phyloP scores from a whole-genome alignment of 2,888 invertebrate species.

The Catocala nupta region DNA sequence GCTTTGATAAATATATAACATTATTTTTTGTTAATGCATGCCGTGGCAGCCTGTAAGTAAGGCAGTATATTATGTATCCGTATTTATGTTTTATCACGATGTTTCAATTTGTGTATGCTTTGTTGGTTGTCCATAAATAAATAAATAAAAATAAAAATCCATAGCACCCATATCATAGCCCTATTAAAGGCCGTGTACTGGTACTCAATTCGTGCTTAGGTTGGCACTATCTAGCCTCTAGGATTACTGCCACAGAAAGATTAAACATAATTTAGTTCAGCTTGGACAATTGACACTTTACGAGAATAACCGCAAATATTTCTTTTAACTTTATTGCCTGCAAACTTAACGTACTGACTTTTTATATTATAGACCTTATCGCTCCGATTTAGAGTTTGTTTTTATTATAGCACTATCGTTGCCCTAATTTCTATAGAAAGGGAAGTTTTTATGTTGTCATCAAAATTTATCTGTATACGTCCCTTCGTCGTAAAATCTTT shows the following conservation, averaged over 20 bases:
- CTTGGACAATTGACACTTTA: slow-evolving; percentile 5
- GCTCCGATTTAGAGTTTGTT: slow-evolving; percentile 15
- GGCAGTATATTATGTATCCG: no score
- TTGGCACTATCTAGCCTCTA: background rate
- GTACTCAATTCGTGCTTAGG: slow-evolving; percentile 1
- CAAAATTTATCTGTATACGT: slow-evolving; percentile 44
- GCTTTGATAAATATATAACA: no score
- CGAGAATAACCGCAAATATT: slow-evolving; percentile 23
- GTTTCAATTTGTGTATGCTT: no score
- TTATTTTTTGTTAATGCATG: no score
- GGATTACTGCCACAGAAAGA: slow-evolving; percentile 6
- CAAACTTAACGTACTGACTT: background rate
- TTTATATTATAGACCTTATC: slow-evolving; percentile 16
- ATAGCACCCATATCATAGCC: background rate
- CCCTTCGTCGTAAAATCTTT: slow-evolving; percentile 65
- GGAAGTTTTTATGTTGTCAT: slow-evolving; percentile 41
- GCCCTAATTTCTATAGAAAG: slow-evolving; percentile 47
- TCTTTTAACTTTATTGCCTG: slow-evolving; percentile 10
- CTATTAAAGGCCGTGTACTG: background rate
- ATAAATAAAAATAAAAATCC: no score
- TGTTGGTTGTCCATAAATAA: no score
- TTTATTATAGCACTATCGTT: slow-evolving; percentile 19
- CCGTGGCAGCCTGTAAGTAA: no score
- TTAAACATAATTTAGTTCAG: slow-evolving; percentile 9
- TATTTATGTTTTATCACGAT: no score